These are phyloP conservation scores for Tetranychus piercei DNA, from an alignment of 2,888 invertebrate species.

Conservation along the genomic window DNA sequence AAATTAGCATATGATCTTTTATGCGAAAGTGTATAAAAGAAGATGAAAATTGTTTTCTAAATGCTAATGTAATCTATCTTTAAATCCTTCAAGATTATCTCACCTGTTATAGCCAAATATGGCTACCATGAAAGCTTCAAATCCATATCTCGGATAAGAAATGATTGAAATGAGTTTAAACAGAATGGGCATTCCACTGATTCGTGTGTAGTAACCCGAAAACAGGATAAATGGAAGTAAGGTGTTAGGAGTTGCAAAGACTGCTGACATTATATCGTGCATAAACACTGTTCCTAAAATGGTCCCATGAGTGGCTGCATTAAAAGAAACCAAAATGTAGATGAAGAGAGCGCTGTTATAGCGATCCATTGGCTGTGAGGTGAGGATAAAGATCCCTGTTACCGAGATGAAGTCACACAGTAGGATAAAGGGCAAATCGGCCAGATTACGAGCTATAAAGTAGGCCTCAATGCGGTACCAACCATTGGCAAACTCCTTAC, in stretches of 20 bases:
- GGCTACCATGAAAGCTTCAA: background rate
- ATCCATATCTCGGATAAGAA: background rate
- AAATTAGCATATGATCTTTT: too few relatives aligned
- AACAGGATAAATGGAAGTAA: background rate
- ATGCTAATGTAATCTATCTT: too few relatives aligned
- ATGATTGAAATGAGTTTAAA: background rate
- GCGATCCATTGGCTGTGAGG: background rate
- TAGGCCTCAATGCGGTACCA: background rate
- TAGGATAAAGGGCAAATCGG: background rate
- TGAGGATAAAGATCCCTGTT: background rate
- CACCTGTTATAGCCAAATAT: background rate
- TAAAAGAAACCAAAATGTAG: background rate
- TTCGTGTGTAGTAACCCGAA: background rate
- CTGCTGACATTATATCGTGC: background rate
- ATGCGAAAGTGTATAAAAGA: too few relatives aligned
- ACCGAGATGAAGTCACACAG: background rate
- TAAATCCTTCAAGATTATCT: background rate
- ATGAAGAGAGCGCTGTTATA: background rate
- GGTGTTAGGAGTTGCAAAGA: background rate
- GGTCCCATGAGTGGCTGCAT: background rate
- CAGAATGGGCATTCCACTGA: background rate
- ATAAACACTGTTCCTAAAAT: background rate
- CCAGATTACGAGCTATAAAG: background rate
- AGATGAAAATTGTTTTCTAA: too few relatives aligned
- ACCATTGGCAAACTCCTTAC: background rate